Base-by-base conservation (phyloP, 2,797 vertebrate species). In the Austrolebias charrua region DNA sequence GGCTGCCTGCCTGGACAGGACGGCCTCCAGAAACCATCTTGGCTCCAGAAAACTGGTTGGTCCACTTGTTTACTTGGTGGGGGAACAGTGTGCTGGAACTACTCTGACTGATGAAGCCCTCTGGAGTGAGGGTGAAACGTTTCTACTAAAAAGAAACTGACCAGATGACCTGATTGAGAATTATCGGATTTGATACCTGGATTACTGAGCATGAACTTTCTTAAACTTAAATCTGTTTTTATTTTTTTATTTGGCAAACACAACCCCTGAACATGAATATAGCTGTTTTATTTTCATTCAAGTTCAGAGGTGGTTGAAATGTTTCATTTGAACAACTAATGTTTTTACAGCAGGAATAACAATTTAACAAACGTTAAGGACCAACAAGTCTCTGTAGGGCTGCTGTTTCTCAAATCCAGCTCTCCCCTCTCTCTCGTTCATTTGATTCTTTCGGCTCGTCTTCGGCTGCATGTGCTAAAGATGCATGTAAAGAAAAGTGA, bases 261-360 rank as follows among this genome's bases (percentile, higher is more conserved):
- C 69, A n/a, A 8, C 5, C 44, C 56, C 29, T 44, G 19, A 56
- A 64, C 50, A 42, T 4, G 1, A 28, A 33, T 42, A 35, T 6
- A 29, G n/a, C 45, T 31, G 1, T 46, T 45, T 44, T 46, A 7
- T 20, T 66, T 28, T 0, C 0, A 28, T 46, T 13, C 18, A 43
- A 14, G 12, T 31, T 24, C 28, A 28, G 57, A 68, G 50, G 45
- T 58, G 70, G 60, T 47, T 73, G 12, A 12, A 38, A 38, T 63
- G 71, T 75, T 82, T 83, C 53, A 69, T 84, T 86, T 73, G 19
- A 76, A 78, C 56, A 18, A 79, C 69, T 28, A 38, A 64, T 71
- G 49, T 69, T 75, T 86, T 85, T 78, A 77, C 70, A 78, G 71
- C 82, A 80, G 51, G 53, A 72, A 73, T 42, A 75, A 57, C 40